Conservation (phyloP, 2,113 vertebrate genomes). For the Dipodomys spectabilis region DNA sequence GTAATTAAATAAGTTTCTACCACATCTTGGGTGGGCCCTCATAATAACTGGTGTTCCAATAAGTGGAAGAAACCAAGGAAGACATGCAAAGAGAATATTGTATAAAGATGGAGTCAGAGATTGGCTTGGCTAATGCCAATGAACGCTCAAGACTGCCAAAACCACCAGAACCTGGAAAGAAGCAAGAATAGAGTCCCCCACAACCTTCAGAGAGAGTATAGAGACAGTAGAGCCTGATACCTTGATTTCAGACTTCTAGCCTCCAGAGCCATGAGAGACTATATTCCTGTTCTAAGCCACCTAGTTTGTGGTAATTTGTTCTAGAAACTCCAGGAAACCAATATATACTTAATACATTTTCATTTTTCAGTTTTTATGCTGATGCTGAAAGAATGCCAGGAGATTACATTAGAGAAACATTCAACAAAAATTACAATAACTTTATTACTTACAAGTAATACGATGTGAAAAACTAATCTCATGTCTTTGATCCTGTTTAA, state of each 20-base stretch:
- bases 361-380: not conserved
- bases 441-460: not conserved
- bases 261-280: not conserved
- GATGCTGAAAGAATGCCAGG: not conserved
- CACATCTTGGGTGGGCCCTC: not conserved
- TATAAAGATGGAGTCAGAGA: not conserved
- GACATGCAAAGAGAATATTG: not conserved
- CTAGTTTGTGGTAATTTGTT: not conserved
- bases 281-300: not conserved
- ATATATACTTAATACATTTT: not conserved
- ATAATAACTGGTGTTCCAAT: not conserved
- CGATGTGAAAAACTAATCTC: conserved; percentile 2
- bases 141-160: not conserved
- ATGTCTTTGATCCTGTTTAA: conserved; percentile 1
- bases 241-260: not conserved
- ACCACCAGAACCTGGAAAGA: not conserved
- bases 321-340: not conserved
- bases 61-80: conserved; percentile 8
- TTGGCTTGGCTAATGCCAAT: not conserved
- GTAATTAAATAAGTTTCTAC: not conserved
- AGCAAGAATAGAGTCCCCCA: not conserved
- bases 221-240: not conserved
- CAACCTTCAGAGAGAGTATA: not conserved
- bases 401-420: not conserved
- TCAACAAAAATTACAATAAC: not conserved